Evolutionary conservation across 2,797 vertebrate species (phyloP).

Genomic region (Phoxinus dragarum): DNA sequence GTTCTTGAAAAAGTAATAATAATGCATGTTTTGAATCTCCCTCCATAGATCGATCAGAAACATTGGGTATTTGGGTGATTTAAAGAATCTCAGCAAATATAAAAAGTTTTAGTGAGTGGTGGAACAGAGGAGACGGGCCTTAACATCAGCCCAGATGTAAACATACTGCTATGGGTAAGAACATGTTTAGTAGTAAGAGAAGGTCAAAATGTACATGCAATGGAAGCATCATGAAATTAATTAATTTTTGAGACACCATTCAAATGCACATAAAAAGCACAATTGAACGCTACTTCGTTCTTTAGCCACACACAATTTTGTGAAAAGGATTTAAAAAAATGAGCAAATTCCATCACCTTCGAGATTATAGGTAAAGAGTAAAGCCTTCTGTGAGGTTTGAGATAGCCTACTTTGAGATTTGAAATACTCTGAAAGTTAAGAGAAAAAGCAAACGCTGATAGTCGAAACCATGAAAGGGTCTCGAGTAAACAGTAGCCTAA

Average conservation of each 20-base stretch:
- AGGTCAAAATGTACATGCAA: background rate
- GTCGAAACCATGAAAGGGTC: slow-evolving; percentile 53
- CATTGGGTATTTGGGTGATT: background rate
- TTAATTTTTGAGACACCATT: background rate
- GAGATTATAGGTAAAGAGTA: slow-evolving; percentile 11
- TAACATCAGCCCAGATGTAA: background rate
- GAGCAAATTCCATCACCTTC: background rate
- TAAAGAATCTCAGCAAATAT: background rate
- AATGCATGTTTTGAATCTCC: slow-evolving; percentile 1
- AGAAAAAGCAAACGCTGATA: slow-evolving; percentile 60
- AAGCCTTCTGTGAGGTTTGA: background rate
- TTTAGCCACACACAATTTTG: background rate
- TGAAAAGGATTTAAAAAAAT: background rate
- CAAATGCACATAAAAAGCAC: background rate
- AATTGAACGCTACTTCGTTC: background rate
- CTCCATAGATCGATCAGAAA: background rate
- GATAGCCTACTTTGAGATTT: background rate
- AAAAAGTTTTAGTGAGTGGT: background rate
- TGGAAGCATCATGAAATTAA: background rate
- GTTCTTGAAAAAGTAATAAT: slow-evolving; percentile 3
- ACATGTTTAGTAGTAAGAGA: background rate
- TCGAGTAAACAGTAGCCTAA: slow-evolving; percentile 69
- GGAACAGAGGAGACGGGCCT: background rate
- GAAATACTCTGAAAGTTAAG: background rate
- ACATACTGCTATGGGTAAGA: background rate